phyloP scores from a whole-genome alignment of 2,888 invertebrate genomes.

The Ornithoptera alexandrae region DNA sequence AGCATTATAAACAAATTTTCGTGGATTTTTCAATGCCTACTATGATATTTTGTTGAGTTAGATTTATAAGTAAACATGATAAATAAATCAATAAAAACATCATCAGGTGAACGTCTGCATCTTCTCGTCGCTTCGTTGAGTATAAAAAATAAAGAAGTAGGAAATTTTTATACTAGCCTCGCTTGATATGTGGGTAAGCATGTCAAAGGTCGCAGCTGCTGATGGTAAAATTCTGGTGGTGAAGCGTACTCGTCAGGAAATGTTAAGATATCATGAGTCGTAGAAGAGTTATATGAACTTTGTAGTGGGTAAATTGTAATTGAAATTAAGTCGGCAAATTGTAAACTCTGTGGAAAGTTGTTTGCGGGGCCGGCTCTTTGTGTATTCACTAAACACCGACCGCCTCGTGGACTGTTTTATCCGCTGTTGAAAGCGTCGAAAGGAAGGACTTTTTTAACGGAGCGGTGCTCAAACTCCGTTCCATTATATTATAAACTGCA shows the following conservation, averaged over 20 bases:
- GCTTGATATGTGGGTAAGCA: too few species aligned
- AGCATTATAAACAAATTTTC: too few species aligned
- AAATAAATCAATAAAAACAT: too few species aligned
- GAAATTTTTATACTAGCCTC: too few species aligned
- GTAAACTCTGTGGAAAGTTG: slow-evolving; percentile 11
- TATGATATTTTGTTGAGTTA: too few species aligned
- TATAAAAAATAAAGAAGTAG: too few species aligned
- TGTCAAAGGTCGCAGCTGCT: too few species aligned
- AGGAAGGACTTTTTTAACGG: slow-evolving; percentile 11
- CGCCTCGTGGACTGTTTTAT: slow-evolving; percentile 12
- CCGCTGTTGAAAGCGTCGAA: slow-evolving; percentile 7
- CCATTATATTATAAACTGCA: slow-evolving; percentile 11
- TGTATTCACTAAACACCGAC: slow-evolving; percentile 13
- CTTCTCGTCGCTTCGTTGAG: too few species aligned
- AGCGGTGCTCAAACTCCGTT: slow-evolving; percentile 7
- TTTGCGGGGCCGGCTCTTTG: slow-evolving; percentile 16
- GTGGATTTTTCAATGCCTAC: too few species aligned
- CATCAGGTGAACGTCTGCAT: too few species aligned
- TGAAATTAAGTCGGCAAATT: slow-evolving; percentile 9
- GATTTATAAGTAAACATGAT: too few species aligned
- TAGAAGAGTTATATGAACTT: neutral
- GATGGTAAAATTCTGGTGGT: neutral
- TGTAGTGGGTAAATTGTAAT: neutral
- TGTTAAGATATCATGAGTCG: neutral
- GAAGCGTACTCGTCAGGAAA: neutral